A percentile compares a stretch with the other conserved stretches of the same genome.
Conservation (phyloP, 2,888 invertebrate species). For the Zaprionus bogoriensis region DNA sequence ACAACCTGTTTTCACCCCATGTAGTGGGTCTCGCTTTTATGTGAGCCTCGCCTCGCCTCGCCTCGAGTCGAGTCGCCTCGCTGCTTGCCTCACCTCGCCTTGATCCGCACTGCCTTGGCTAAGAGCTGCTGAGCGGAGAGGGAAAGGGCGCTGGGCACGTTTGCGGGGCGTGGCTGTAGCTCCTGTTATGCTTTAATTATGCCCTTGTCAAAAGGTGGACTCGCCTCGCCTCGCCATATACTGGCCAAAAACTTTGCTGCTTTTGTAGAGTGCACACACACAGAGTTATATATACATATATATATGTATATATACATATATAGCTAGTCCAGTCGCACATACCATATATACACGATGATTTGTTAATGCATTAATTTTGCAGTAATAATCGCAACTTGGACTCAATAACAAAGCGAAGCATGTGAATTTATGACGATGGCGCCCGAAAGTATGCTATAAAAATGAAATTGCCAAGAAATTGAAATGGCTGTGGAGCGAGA, state of each 20-base stretch:
- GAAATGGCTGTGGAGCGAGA: not conserved
- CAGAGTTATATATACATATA: not conserved
- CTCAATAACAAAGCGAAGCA: slow-evolving; percentile 13
- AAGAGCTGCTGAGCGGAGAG: slow-evolving; percentile 12
- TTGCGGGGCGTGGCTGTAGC: slow-evolving; percentile 54
- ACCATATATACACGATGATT: slow-evolving; percentile 22
- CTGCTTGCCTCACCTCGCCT: slow-evolving; percentile 11
- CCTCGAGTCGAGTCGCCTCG: slow-evolving; percentile 1
- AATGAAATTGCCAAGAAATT: not conserved
- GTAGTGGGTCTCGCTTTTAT: slow-evolving; percentile 67
- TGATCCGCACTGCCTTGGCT: slow-evolving; percentile 39
- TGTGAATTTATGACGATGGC: slow-evolving; percentile 14
- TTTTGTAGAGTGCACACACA: slow-evolving; percentile 32
- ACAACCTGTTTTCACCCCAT: slow-evolving; percentile 78
- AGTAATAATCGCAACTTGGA: slow-evolving; percentile 46
- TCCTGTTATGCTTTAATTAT: slow-evolving; percentile 75
- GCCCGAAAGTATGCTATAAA: slow-evolving; percentile 9
- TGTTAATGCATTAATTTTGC: slow-evolving; percentile 50
- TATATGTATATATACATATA: not conserved
- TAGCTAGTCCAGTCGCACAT: not conserved
- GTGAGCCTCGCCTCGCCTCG: slow-evolving; percentile 34
- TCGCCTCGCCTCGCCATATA: slow-evolving; percentile 16
- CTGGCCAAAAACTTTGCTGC: slow-evolving; percentile 34
- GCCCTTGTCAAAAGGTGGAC: slow-evolving; percentile 76
- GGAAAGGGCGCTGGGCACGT: slow-evolving; percentile 27